Base-by-base conservation (phyloP, 2,113 vertebrate genomes). In the Cacatua alba region DNA sequence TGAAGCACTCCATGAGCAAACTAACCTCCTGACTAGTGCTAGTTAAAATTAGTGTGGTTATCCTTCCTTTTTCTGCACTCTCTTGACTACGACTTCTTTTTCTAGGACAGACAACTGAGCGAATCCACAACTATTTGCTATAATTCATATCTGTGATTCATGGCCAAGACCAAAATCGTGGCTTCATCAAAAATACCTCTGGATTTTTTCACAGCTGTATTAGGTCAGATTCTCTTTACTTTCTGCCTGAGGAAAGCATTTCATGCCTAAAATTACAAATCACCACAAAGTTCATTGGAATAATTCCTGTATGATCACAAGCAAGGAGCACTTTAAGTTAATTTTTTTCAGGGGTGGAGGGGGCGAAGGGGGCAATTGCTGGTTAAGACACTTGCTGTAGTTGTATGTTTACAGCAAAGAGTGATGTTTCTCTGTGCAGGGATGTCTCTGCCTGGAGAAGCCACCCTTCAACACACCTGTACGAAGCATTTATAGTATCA, bases 401-500 rank as follows among this genome's bases (percentile, higher is more conserved):
- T 35, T 77, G 18, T 28, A 23, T 8, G 13, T 74, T 52, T 55
- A 28, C 35, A 89, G 39, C 49, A 78, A 62, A 76, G 65, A 33
- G 9, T 24, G 21, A 17, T 8, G 6, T 72, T 86, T 81, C 63
- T 77, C 44, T 77, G 49, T 31, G 21, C 53, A 49, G 31, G 13
- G 10, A 39, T 13, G 9, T 35, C 65, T 75, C 43, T 82, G 39
- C 26, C 37, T 64, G 13, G 39, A 33, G 59, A 80, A 74, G 11
- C 51, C 49, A 46, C 46, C 25, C 46, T 74, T 91, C 0, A 0
- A 41, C 16, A 35, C 0, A 3, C 0, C 3, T 35, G 53, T 25
- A 41, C 0, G 0, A 0, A 1, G 14, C 18, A 74, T 71, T 64
- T 92, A 51, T 35, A 1, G 1, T n/a, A 41, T 53, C 0, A 1